phyloP scores from a whole-genome alignment of 1,140 invertebrate species.

The Pantala flavescens region DNA sequence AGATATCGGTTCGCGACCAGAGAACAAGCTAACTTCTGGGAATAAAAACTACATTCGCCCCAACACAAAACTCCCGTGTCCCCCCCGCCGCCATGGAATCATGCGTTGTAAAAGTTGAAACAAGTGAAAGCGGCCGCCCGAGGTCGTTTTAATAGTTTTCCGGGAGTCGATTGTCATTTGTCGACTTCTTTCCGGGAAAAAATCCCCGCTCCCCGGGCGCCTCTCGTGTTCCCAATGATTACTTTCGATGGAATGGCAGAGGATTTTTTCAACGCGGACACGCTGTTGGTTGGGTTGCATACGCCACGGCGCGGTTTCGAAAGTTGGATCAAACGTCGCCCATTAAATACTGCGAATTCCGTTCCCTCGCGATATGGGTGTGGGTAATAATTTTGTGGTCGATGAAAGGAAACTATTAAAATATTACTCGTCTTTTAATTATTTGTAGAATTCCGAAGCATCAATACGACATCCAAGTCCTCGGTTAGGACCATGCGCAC shows the following conservation, averaged over 20 bases:
- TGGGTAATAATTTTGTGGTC: too few species aligned
- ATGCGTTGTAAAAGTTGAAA: conserved; percentile 3
- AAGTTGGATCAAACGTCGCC: too few species aligned
- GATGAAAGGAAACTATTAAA: too few species aligned
- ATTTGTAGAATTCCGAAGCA: too few species aligned
- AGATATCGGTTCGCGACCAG: not conserved
- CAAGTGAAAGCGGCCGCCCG: not conserved
- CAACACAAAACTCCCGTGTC: not conserved
- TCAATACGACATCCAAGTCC: too few species aligned
- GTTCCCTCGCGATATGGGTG: too few species aligned
- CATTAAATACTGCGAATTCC: too few species aligned
- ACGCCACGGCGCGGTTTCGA: too few species aligned
- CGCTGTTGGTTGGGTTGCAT: too few species aligned
- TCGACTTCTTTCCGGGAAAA: not conserved
- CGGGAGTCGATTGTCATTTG: not conserved
- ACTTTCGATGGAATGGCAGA: not conserved
- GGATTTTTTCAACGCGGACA: not conserved
- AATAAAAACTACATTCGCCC: not conserved
- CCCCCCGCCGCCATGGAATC: not conserved
- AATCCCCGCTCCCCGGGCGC: not conserved
- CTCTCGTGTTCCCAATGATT: not conserved
- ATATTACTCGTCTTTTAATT: too few species aligned
- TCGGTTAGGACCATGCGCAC: too few species aligned
- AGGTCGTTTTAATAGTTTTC: conserved; percentile 7
- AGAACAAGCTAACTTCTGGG: conserved; percentile 1